phyloP scores from a whole-genome alignment of 2,797 vertebrate species.

The Spondyliosoma cantharus region DNA sequence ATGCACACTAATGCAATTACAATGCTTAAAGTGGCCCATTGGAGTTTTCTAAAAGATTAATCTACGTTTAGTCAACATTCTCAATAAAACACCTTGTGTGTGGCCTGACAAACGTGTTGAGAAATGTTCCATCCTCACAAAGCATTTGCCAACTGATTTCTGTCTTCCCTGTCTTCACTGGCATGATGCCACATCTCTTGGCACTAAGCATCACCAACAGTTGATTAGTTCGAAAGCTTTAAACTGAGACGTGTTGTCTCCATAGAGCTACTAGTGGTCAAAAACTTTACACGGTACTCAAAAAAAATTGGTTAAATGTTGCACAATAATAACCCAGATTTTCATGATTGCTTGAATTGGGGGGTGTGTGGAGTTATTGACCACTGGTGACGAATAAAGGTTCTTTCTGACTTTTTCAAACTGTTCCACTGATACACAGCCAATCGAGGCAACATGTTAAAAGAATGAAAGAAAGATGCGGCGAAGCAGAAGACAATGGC shows the following conservation, averaged over 20 bases:
- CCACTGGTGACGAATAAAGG: background rate
- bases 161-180: too few relatives aligned
- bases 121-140: background rate
- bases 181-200: background rate
- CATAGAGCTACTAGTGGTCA: too few relatives aligned
- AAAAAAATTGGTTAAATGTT: background rate
- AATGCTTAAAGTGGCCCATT: background rate
- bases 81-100: background rate
- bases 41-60: constrained; percentile 13
- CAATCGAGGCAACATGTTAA: background rate
- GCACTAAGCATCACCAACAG: background rate
- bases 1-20: constrained; percentile 41
- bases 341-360: background rate
- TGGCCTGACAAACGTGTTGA: background rate
- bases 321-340: background rate
- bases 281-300: background rate
- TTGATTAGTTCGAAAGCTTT: background rate
- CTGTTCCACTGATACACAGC: background rate
- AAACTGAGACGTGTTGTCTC: background rate
- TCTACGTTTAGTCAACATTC: constrained; percentile 11
- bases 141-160: background rate
- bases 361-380: background rate
- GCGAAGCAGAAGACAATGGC: background rate
- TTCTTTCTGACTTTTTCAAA: background rate
- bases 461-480: background rate